These are phyloP conservation scores for Sebastes cheni DNA, from an alignment of 2,797 vertebrate species.

Conservation along the genomic window DNA sequence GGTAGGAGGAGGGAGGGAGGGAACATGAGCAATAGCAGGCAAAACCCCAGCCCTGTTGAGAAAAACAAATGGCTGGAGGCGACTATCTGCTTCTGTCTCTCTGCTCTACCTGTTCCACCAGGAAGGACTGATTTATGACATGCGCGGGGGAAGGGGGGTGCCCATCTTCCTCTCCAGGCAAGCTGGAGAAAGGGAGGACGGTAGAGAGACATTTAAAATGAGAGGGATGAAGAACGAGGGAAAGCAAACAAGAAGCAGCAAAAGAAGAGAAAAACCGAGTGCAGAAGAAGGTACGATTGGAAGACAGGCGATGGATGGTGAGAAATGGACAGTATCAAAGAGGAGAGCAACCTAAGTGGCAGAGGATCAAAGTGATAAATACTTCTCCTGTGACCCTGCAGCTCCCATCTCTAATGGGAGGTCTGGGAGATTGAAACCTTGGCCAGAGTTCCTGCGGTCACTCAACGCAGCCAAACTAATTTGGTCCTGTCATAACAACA, in stretches of 20 bases:
- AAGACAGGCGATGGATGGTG: slow-evolving; percentile 10
- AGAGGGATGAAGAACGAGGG: slow-evolving; percentile 22
- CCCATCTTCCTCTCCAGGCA: slow-evolving; percentile 10
- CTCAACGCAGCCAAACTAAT: slow-evolving; percentile 64
- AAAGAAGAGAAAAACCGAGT: slow-evolving; percentile 15
- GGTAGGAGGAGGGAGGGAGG: slow-evolving; percentile 17
- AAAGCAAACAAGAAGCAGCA: slow-evolving; percentile 1
- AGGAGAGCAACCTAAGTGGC: slow-evolving; percentile 57
- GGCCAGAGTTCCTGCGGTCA: slow-evolving; percentile 67
- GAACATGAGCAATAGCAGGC: slow-evolving; percentile 44
- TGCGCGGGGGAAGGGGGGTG: neutral
- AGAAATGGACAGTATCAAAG: slow-evolving; percentile 21
- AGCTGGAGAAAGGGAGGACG: neutral
- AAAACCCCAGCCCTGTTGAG: slow-evolving; percentile 52
- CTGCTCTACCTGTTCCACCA: slow-evolving; percentile 44
- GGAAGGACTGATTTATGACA: slow-evolving; percentile 56
- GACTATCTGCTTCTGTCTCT: slow-evolving; percentile 48
- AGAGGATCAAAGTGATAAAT: slow-evolving; percentile 75
- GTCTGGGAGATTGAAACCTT: slow-evolving; percentile 66
- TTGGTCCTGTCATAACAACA: slow-evolving; percentile 70
- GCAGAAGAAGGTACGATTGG: slow-evolving; percentile 1
- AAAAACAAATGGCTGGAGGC: slow-evolving; percentile 72
- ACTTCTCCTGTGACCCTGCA: slow-evolving; percentile 58
- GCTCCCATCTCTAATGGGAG: slow-evolving; percentile 61
- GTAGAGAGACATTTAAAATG: neutral